Evolutionary conservation across 2,797 vertebrate species (phyloP).

Genomic region (Lophotriccus pileatus): DNA sequence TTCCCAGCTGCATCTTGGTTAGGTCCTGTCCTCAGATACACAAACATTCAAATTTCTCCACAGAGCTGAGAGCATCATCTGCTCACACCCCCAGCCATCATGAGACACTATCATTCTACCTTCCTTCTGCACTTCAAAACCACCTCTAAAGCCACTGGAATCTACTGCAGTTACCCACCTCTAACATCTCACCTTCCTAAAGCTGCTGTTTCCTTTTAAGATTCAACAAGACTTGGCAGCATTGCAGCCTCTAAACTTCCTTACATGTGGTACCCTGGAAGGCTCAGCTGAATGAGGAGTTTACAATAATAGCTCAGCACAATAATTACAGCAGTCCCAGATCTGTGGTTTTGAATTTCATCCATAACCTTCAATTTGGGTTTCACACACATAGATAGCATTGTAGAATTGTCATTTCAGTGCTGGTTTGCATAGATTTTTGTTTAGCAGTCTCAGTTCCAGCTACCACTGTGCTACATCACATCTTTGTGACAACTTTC

Average conservation of each 20-base stretch:
- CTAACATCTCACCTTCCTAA: not conserved
- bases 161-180: not conserved
- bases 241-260: constrained; percentile 56
- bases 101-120: not conserved
- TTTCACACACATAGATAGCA: not conserved
- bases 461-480: constrained; percentile 9
- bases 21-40: not conserved
- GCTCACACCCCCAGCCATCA: not conserved
- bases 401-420: constrained; percentile 39
- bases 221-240: constrained; percentile 24
- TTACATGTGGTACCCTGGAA: constrained; percentile 32
- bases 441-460: constrained; percentile 7
- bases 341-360: constrained; percentile 25
- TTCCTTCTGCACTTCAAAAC: not conserved
- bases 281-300: constrained; percentile 23
- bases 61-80: not conserved
- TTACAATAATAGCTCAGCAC: constrained; percentile 33
- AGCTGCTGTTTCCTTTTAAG: not conserved
- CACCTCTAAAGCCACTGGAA: not conserved
- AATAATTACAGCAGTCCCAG: constrained; percentile 12
- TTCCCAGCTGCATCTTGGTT: not conserved
- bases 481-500: not conserved
- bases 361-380: constrained; percentile 37
- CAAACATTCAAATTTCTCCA: not conserved
- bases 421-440: constrained; percentile 29